Evolutionary conservation across 2,113 vertebrate genomes (phyloP).

Genomic region (Meleagris gallopavo): DNA sequence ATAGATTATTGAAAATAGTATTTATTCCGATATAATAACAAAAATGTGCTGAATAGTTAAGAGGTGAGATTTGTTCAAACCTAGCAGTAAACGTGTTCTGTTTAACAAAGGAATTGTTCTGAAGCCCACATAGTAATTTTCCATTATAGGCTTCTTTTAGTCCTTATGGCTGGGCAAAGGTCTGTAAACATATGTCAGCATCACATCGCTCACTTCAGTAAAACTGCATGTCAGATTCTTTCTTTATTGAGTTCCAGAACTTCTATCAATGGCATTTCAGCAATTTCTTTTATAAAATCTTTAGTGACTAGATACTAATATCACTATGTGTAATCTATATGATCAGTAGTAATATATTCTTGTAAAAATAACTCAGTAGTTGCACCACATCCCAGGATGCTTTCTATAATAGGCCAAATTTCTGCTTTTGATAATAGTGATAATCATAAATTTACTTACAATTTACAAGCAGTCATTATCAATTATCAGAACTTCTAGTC

Average conservation of each 20-base stretch:
- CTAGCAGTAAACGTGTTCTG: neutral
- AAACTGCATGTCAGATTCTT: neutral
- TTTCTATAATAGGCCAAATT: neutral
- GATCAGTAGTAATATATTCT: neutral
- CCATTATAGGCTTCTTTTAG: neutral
- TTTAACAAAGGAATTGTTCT: neutral
- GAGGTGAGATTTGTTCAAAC: neutral
- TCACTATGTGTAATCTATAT: neutral
- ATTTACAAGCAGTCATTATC: neutral
- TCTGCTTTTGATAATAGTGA: neutral
- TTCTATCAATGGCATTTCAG: neutral
- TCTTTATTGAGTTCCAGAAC: neutral
- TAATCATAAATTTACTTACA: neutral
- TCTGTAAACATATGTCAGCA: neutral
- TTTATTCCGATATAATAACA: neutral
- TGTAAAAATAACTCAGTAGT: neutral
- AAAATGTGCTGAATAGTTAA: neutral
- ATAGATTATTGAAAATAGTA: rapidly evolving
- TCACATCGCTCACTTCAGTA: neutral
- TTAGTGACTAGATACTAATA: neutral
- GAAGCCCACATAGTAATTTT: neutral
- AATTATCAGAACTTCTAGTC: neutral
- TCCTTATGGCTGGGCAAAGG: neutral
- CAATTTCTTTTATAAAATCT: neutral
- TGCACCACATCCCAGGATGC: neutral